A percentile compares a stretch with the other conserved stretches of the same genome.
These are phyloP conservation scores for Sphaerophoria taeniata DNA, from an alignment of 2,888 invertebrate species.

Conservation along the genomic window DNA sequence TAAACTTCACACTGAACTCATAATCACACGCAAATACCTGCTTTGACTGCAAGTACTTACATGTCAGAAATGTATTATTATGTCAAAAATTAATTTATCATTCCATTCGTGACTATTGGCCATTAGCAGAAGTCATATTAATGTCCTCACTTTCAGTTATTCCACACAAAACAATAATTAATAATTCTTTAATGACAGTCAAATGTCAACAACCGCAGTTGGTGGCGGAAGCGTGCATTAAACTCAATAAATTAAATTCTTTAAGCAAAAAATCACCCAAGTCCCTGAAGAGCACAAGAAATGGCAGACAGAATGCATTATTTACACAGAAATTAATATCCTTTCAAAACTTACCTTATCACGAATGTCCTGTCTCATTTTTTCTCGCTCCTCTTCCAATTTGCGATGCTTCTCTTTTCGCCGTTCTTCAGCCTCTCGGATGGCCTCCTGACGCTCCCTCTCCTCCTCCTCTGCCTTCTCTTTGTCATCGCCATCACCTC, in stretches of 20 bases:
- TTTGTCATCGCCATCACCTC: constrained; percentile 96
- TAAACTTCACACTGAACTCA: no score
- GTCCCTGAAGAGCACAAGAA: no score
- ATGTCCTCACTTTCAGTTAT: neutral
- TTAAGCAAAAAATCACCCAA: neutral
- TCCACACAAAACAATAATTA: neutral
- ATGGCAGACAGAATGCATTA: no score
- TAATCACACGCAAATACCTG: neutral
- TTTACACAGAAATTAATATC: no score
- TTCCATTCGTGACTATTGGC: neutral
- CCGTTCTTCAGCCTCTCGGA: constrained; percentile 98
- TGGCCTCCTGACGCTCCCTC: constrained; percentile 98
- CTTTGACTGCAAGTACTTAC: neutral
- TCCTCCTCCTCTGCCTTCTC: constrained; percentile 99
- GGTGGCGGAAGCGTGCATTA: neutral
- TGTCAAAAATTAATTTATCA: constrained; percentile 1
- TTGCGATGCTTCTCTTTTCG: constrained; percentile 99
- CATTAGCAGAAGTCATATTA: neutral
- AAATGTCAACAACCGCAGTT: neutral
- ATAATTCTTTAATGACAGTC: neutral
- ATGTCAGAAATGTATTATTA: neutral
- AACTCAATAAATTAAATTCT: no score
- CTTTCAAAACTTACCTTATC: constrained; percentile 92
- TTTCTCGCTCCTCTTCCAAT: constrained; percentile 99
- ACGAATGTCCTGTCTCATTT: constrained; percentile 99